phyloP scores from a whole-genome alignment of 2,113 vertebrate species.

The Cebidichthys violaceus region DNA sequence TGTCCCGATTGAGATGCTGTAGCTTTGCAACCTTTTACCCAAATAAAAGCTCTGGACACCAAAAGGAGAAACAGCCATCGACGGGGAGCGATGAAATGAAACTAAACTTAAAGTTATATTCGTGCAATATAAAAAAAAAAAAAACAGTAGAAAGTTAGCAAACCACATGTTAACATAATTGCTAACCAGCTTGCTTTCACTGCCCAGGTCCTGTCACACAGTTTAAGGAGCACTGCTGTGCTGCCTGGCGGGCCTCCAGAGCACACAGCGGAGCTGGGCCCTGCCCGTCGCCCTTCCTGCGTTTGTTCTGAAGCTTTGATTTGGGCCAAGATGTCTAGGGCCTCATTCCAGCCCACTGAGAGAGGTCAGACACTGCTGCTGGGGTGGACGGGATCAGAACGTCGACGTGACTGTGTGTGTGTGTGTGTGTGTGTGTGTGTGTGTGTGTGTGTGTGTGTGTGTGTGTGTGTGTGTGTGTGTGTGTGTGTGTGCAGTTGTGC shows the following conservation, averaged over 20 bases:
- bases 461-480: constrained; percentile 25
- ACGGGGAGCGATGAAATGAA: neutral
- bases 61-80: neutral
- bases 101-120: neutral
- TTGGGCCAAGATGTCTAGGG: constrained; percentile 84
- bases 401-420: constrained; percentile 45
- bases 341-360: constrained; percentile 74
- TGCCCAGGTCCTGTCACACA: constrained; percentile 50
- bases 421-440: constrained; percentile 7
- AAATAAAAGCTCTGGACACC: neutral
- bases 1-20: neutral
- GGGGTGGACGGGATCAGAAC: constrained; percentile 53
- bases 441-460: constrained; percentile 21
- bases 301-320: constrained; percentile 86
- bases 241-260: constrained; percentile 79
- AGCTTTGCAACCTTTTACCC: neutral
- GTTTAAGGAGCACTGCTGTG: constrained; percentile 64
- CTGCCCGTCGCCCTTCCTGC: constrained; percentile 83
- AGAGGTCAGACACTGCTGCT: constrained; percentile 76
- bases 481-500: constrained; percentile 8
- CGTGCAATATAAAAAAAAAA: neutral
- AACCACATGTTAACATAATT: constrained; percentile 35
- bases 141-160: neutral
- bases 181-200: constrained; percentile 46
- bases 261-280: constrained; percentile 73